A percentile compares a stretch with the other conserved stretches of the same genome.
These are phyloP conservation scores for Hycleus cichorii DNA, from an alignment of 1,140 invertebrate genomes.

Conservation along the genomic window DNA sequence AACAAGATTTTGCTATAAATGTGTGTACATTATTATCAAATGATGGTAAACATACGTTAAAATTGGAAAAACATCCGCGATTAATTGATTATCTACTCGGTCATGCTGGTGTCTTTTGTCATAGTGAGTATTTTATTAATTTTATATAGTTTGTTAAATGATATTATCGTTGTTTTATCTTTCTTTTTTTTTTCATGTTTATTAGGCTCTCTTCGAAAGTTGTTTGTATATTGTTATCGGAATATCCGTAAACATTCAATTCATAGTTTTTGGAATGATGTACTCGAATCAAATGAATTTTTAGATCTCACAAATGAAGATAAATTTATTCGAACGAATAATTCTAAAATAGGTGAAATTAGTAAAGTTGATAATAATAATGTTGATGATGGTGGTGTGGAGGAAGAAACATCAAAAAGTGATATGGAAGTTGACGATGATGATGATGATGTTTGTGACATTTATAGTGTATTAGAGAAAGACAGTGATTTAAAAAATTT, in stretches of 20 bases:
- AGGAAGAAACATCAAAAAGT: not conserved
- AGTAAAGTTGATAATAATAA: not conserved
- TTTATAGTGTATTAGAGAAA: slow-evolving; percentile 15
- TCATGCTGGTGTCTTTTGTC: slow-evolving; percentile 87
- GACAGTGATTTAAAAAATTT: slow-evolving; percentile 24
- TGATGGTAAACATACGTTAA: slow-evolving; percentile 81
- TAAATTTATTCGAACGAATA: slow-evolving; percentile 39
- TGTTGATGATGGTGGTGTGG: not conserved
- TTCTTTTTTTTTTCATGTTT: slow-evolving; percentile 21
- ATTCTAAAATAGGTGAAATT: not conserved
- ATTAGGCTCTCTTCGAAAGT: slow-evolving; percentile 58
- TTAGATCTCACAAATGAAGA: slow-evolving; percentile 64
- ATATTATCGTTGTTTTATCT: not conserved
- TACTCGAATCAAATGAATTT: slow-evolving; percentile 53
- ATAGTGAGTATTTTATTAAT: slow-evolving; percentile 47
- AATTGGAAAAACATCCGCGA: slow-evolving; percentile 73
- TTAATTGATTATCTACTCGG: slow-evolving; percentile 83
- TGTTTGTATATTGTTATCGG: slow-evolving; percentile 66
- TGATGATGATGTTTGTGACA: not conserved
- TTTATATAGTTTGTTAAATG: not conserved
- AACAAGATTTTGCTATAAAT: slow-evolving; percentile 97
- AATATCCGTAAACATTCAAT: slow-evolving; percentile 64
- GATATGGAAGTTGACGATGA: not conserved
- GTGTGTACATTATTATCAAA: slow-evolving; percentile 92
- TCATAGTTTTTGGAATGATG: slow-evolving; percentile 68